Percentiles rank a stretch among this genome's conserved stretches.
Evolutionary conservation across 2,888 invertebrate species (phyloP).

Genomic region (Leuctra nigra): DNA sequence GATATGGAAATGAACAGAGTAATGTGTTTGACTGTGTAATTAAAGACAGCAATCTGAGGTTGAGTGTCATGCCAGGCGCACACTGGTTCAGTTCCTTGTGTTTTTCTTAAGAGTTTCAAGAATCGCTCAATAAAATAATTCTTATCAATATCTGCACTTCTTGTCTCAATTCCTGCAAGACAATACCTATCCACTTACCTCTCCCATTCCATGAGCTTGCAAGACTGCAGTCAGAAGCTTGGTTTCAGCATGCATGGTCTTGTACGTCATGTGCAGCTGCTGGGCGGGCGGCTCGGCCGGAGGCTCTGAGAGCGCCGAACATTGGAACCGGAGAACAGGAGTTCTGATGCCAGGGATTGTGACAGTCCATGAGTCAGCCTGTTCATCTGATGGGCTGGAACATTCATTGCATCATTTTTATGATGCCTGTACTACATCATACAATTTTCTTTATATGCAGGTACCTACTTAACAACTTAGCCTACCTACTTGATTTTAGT

Average conservation of each 20-base stretch:
- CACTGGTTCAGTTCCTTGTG: constrained; percentile 39
- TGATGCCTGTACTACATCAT: no score
- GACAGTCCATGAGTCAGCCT: constrained; percentile 17
- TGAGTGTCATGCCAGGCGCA: constrained; percentile 39
- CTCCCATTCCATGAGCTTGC: constrained; percentile 68
- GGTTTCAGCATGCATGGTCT: constrained; percentile 74
- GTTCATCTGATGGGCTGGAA: background rate
- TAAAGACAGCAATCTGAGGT: constrained; percentile 37
- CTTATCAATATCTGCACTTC: background rate
- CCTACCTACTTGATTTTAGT: no score
- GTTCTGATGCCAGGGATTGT: constrained; percentile 48
- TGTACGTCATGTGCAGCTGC: constrained; percentile 68
- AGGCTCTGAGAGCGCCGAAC: constrained; percentile 51
- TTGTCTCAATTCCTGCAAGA: background rate
- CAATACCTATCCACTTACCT: constrained; percentile 45
- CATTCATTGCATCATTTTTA: no score
- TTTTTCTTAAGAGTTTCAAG: constrained; percentile 15
- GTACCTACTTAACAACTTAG: no score
- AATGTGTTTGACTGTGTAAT: constrained; percentile 36
- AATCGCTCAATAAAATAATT: no score
- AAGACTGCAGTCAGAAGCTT: constrained; percentile 68
- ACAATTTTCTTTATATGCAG: no score
- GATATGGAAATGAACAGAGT: constrained; percentile 38
- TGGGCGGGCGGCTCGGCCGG: constrained; percentile 48
- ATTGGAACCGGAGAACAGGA: constrained; percentile 59